Conservation (phyloP, 2,113 vertebrate species). For the Numida meleagris region DNA sequence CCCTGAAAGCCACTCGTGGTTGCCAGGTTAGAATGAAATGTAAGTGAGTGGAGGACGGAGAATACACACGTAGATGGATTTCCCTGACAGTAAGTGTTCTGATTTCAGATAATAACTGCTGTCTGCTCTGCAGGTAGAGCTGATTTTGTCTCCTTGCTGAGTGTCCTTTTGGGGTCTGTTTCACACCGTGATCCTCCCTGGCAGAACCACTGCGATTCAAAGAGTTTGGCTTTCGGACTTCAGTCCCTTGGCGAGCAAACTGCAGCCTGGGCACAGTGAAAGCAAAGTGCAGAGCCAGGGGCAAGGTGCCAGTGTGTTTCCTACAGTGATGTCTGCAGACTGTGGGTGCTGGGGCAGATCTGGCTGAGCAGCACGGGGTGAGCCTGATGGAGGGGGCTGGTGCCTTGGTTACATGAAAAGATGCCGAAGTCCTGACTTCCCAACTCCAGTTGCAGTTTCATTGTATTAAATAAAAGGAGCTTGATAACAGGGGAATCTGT, state of each 20-base stretch:
- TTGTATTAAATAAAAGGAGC: neutral
- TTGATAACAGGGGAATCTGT: neutral
- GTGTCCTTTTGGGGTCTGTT: neutral
- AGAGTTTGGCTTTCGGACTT: neutral
- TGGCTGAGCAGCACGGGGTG: rapidly evolving
- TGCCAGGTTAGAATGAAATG: too few relatives aligned
- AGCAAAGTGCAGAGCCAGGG: neutral
- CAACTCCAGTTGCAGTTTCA: neutral
- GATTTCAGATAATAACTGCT: neutral
- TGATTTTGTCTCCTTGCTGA: neutral
- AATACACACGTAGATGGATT: neutral
- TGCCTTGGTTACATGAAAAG: too few relatives aligned
- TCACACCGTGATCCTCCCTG: neutral
- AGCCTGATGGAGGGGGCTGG: neutral
- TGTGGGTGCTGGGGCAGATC: neutral
- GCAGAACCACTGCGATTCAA: neutral
- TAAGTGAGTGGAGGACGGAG: neutral
- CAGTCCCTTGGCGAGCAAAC: neutral
- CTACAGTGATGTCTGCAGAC: neutral
- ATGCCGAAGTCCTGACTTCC: too few relatives aligned
- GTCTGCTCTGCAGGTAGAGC: neutral
- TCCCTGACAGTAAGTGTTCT: slow-evolving; percentile 34
- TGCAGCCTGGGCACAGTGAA: rapidly evolving
- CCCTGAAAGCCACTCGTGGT: neutral
- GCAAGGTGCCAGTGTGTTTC: neutral